Evolutionary conservation across 2,797 vertebrate genomes (phyloP).

Genomic region (Peromyscus attwateri): DNA sequence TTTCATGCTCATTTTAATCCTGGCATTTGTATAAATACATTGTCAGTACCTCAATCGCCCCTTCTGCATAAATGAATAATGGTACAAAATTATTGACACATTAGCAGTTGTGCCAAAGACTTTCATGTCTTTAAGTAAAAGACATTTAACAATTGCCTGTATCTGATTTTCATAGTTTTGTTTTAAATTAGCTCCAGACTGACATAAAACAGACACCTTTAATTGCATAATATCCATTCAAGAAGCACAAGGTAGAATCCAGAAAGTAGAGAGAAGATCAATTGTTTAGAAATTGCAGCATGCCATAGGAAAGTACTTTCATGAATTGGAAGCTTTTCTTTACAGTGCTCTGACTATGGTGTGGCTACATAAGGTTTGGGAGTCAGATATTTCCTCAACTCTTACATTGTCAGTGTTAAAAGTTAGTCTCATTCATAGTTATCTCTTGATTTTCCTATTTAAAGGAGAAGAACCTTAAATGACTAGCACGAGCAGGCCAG

Average conservation of each 20-base stretch:
- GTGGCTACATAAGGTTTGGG: neutral
- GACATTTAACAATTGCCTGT: neutral
- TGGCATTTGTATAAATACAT: neutral
- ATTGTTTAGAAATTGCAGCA: neutral
- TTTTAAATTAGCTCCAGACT: conserved; percentile 34
- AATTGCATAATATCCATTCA: conserved; percentile 37
- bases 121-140: conserved; percentile 34
- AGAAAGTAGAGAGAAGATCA: neutral
- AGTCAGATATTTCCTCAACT: conserved; percentile 18
- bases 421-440: neutral
- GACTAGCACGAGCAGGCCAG: neutral
- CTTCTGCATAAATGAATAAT: conserved; percentile 22
- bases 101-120: conserved; percentile 8
- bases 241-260: neutral
- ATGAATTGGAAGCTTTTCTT: neutral
- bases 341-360: neutral
- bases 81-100: neutral
- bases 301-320: neutral
- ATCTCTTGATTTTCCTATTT: conserved; percentile 63
- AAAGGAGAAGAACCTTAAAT: conserved; percentile 66
- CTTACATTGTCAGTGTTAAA: conserved; percentile 42
- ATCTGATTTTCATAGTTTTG: conserved; percentile 50
- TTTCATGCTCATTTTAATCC: conserved; percentile 20
- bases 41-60: neutral
- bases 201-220: neutral